Conservation (phyloP, 2,888 invertebrate species). For the Lingula anatina region DNA sequence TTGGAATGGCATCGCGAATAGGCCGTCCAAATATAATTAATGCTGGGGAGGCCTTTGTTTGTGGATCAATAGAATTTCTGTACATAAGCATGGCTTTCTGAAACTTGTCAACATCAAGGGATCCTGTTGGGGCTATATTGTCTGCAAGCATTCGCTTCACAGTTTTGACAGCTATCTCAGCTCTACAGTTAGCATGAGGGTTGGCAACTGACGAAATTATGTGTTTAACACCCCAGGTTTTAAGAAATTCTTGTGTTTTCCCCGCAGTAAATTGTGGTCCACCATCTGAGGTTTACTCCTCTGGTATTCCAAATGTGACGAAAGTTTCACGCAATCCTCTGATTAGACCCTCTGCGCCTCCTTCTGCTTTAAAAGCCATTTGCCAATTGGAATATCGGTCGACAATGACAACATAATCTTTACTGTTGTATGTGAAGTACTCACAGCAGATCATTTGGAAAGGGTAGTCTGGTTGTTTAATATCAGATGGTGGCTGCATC, state of each 20-base stretch:
- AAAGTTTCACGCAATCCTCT: constrained; percentile 11
- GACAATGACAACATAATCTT: constrained; percentile 15
- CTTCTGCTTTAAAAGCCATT: constrained; percentile 10
- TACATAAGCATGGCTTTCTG: constrained; percentile 15
- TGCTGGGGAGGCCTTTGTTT: constrained; percentile 18
- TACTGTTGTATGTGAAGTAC: constrained; percentile 11
- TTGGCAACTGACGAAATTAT: constrained; percentile 13
- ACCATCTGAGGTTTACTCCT: constrained; percentile 15
- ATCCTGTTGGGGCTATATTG: constrained; percentile 11
- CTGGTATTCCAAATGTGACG: constrained; percentile 18
- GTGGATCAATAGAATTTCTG: constrained; percentile 13
- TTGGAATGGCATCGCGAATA: constrained; percentile 13
- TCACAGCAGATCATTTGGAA: constrained; percentile 14
- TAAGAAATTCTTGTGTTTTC: constrained; percentile 12
- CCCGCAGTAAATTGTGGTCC: constrained; percentile 15
- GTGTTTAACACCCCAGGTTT: constrained; percentile 13
- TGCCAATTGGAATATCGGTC: constrained; percentile 17
- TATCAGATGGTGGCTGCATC: constrained; percentile 11
- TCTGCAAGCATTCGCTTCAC: constrained; percentile 16
- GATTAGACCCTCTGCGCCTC: constrained; percentile 12
- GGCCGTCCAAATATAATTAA: constrained; percentile 16
- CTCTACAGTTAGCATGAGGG: constrained; percentile 16
- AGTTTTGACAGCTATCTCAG: constrained; percentile 15
- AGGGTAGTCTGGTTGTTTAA: constrained; percentile 9
- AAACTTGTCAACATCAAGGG: constrained; percentile 11